Evolutionary conservation across 2,888 invertebrate species (phyloP).

Genomic region (Rhorus exstirpatorius): DNA sequence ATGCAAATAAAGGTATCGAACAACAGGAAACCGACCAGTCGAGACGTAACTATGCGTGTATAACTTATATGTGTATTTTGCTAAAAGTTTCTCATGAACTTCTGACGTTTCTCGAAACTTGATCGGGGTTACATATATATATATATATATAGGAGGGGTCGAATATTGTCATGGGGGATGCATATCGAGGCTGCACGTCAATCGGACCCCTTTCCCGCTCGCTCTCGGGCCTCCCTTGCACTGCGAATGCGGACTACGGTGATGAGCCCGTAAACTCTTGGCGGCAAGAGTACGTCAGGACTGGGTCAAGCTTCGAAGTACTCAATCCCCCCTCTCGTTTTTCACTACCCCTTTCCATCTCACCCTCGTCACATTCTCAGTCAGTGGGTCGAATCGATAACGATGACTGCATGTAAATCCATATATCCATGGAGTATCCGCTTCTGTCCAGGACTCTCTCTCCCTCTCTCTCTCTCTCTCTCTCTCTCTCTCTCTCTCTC

Average conservation of each 20-base stretch:
- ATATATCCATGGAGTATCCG: slow-evolving; percentile 63
- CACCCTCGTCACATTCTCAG: slow-evolving; percentile 52
- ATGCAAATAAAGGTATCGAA: slow-evolving; percentile 52
- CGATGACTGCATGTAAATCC: slow-evolving; percentile 74
- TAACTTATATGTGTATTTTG: not conserved
- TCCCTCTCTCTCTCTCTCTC: not conserved
- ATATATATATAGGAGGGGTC: slow-evolving; percentile 17
- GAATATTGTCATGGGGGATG: slow-evolving; percentile 55
- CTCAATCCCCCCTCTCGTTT: slow-evolving; percentile 1
- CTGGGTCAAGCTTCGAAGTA: slow-evolving; percentile 68
- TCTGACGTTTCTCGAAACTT: slow-evolving; percentile 55
- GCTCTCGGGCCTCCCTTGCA: slow-evolving; percentile 12
- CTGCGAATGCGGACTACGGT: slow-evolving; percentile 62
- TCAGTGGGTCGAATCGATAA: slow-evolving; percentile 81
- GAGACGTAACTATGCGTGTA: slow-evolving; percentile 12
- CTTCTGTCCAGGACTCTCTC: slow-evolving; percentile 18
- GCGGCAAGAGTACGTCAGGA: slow-evolving; percentile 46
- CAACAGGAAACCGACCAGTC: slow-evolving; percentile 58
- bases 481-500: not conserved
- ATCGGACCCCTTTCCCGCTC: slow-evolving; percentile 39
- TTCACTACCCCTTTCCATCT: slow-evolving; percentile 23
- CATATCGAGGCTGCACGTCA: slow-evolving; percentile 64
- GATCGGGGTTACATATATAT: slow-evolving; percentile 31
- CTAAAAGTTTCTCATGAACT: slow-evolving; percentile 40
- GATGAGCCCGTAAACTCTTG: slow-evolving; percentile 60